Evolutionary conservation across 2,888 invertebrate species (phyloP).

Genomic region (Eustalomyia histrio): DNA sequence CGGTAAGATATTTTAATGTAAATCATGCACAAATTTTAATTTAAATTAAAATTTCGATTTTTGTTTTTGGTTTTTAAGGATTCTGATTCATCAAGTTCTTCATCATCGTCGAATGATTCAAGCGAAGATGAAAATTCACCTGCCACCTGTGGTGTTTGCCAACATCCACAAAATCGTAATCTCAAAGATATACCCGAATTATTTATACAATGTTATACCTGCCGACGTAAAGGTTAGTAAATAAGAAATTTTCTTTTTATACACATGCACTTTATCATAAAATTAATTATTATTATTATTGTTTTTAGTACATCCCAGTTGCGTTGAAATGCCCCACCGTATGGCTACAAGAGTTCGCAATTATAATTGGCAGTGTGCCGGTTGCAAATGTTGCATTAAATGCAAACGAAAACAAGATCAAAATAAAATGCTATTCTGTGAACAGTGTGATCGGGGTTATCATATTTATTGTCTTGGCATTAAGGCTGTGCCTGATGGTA

Average conservation of each 20-base stretch:
- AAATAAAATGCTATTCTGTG: constrained; percentile 96
- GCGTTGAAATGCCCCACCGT: constrained; percentile 90
- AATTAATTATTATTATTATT: background rate
- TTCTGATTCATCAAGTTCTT: constrained; percentile 55
- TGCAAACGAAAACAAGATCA: constrained; percentile 91
- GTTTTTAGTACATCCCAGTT: constrained; percentile 88
- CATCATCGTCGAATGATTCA: constrained; percentile 50
- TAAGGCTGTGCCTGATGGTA: constrained; percentile 88
- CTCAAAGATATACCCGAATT: constrained; percentile 82
- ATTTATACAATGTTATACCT: constrained; percentile 83
- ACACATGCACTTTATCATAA: background rate
- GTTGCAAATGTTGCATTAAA: constrained; percentile 93
- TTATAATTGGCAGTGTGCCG: constrained; percentile 96
- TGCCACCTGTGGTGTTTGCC: constrained; percentile 82
- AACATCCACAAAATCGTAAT: constrained; percentile 82
- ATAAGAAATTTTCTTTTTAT: background rate
- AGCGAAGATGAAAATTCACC: constrained; percentile 69
- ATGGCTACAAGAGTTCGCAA: constrained; percentile 91
- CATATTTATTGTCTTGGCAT: constrained; percentile 95
- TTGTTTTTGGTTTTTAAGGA: constrained; percentile 42
- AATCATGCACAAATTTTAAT: no score
- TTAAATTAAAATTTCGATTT: constrained; percentile 8
- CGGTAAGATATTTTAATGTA: constrained; percentile 66
- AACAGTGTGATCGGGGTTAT: constrained; percentile 95
- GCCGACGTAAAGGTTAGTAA: constrained; percentile 81